Percentiles rank a stretch among this genome's conserved stretches.
phyloP scores from a whole-genome alignment of 2,797 vertebrate species.

The Apodemus agrarius region DNA sequence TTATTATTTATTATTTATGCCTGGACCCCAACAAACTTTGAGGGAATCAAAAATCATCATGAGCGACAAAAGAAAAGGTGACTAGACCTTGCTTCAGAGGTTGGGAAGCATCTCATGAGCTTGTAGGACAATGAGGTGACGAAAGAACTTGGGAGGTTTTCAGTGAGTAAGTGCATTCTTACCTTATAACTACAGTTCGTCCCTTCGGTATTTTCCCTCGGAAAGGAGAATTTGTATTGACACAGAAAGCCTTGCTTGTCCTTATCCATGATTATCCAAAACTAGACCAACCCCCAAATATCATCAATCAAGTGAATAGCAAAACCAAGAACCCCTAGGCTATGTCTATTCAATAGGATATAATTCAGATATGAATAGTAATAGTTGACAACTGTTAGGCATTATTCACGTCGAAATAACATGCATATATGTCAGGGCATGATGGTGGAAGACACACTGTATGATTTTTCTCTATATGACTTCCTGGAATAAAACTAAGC shows the following conservation, averaged over 20 bases:
- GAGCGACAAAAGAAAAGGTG: neutral
- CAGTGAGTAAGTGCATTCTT: neutral
- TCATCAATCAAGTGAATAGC: neutral
- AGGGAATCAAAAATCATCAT: neutral
- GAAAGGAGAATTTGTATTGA: neutral
- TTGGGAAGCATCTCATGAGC: neutral
- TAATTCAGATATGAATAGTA: conserved; percentile 4
- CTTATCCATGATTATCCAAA: neutral
- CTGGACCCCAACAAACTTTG: neutral
- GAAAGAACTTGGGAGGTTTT: neutral
- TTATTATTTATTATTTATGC: neutral
- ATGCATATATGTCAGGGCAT: neutral
- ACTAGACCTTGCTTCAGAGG: neutral
- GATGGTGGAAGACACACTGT: neutral
- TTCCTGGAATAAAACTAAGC: neutral
- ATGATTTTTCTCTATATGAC: neutral
- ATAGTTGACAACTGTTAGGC: neutral
- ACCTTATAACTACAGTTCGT: neutral
- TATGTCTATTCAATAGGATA: neutral
- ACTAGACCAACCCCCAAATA: neutral
- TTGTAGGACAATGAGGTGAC: neutral
- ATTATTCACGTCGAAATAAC: neutral
- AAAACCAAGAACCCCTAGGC: neutral
- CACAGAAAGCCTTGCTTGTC: neutral
- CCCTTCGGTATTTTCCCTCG: neutral